Evolutionary conservation across 1,140 invertebrate species (phyloP), one percentile per base, ranked within the genome.

Genomic region (Orius insidiosus): DNA sequence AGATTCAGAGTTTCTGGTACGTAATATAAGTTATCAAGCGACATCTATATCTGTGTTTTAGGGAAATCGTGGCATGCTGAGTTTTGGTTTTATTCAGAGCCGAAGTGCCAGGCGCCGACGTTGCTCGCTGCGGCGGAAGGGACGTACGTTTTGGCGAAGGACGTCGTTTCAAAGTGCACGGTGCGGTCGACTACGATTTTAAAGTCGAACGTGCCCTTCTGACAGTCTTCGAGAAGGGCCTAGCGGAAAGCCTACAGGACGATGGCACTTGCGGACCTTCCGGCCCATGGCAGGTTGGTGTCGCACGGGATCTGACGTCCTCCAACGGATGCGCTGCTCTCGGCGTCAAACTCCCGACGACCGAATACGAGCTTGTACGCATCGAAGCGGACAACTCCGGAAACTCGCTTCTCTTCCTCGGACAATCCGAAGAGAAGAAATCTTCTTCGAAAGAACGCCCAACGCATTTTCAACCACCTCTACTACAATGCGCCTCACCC

Each of bases 81-180:
- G 42, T 71, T 70, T 58, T 69, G 70, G 52, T 75, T 74, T 54
- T 72, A 67, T 50, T 58, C 63, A 14, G 64, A 72, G 58, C 56
- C 74, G 7, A 59, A 63, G 13, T 75, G 73, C 48, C 58, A 54
- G 3, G 55, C 56, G 11, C 61, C 64, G 1, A 63, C 70, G 2
- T 72, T 74, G 52, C 58, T 64, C 1, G 63, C 70, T 0, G 67
- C 62, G 0, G 69, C 67, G 2, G 60, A 65, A 3, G 71, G 72
- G 19, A 66, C 61, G 54, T 72, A 69, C 31, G 50, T 52, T 19
- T 5, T 43, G 54, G 18, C 48, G 49, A 13, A 53, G 51, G 15
- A 16, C 33, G 14, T 59, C 55, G 37, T 52, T 32, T n/a, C 8
- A 45, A 36, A 30, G 34, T 60, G 7, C 53, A 53, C 30, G 56